Conservation (phyloP, 2,888 invertebrate species). For the Rhaphigaster nebulosa region DNA sequence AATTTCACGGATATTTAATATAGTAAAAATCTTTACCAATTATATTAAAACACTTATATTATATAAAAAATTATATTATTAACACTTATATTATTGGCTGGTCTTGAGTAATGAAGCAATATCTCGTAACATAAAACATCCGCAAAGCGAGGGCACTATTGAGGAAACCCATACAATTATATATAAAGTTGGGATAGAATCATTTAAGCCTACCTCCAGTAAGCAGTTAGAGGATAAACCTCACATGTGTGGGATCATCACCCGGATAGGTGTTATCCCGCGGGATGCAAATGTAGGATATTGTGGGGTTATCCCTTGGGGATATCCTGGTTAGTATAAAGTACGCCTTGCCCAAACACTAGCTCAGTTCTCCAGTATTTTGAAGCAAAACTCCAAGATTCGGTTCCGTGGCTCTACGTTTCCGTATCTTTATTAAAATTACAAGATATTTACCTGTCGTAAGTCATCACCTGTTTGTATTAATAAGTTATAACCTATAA, state of each 20-base stretch:
- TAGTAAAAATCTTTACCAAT: too few species aligned
- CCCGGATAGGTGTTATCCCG: not conserved
- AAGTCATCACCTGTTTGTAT: too few species aligned
- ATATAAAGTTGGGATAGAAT: not conserved
- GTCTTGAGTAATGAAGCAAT: too few species aligned
- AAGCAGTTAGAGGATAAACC: conserved; percentile 2
- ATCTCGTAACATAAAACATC: too few species aligned
- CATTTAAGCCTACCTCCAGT: not conserved
- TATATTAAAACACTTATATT: too few species aligned
- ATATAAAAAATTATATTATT: too few species aligned
- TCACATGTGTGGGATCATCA: not conserved
- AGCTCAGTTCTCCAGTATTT: not conserved
- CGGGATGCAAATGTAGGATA: conserved; percentile 1
- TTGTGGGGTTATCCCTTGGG: not conserved
- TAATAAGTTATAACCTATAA: too few species aligned
- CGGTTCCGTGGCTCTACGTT: not conserved
- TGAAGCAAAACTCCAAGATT: not conserved
- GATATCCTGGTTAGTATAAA: not conserved
- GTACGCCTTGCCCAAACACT: not conserved
- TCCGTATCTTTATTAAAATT: too few species aligned
- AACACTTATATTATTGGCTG: too few species aligned
- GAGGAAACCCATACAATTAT: conserved; percentile 14
- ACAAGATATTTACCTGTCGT: too few species aligned
- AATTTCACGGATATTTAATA: too few species aligned
- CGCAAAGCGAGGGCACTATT: not conserved